A percentile compares a stretch with the other conserved stretches of the same genome.
Evolutionary conservation across 2,888 invertebrate genomes (phyloP).

Genomic region (Sesia apiformis): DNA sequence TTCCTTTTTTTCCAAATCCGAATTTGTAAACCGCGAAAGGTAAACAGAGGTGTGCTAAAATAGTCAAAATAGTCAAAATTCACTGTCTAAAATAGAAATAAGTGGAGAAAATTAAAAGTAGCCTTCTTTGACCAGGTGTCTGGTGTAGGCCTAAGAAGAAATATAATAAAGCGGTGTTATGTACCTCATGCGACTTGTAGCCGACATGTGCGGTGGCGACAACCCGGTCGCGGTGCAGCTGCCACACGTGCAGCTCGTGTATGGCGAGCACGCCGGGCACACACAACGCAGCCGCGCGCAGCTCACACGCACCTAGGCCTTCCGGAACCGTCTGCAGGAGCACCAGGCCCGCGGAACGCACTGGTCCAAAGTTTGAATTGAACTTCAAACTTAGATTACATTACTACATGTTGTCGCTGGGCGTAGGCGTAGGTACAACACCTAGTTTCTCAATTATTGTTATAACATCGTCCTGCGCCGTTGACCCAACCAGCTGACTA

Average conservation of each 20-base stretch:
- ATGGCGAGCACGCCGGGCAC: constrained; percentile 73
- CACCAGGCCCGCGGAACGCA: constrained; percentile 91
- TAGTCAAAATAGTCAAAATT: too few relatives aligned
- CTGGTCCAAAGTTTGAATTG: constrained; percentile 49
- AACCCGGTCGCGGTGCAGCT: constrained; percentile 83
- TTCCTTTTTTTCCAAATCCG: too few relatives aligned
- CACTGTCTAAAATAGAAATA: too few relatives aligned
- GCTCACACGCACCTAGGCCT: constrained; percentile 81
- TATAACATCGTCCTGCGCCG: too few relatives aligned
- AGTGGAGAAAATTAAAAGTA: background rate
- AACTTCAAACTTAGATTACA: accelerated
- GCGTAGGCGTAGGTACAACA: too few relatives aligned
- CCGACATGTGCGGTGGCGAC: constrained; percentile 89
- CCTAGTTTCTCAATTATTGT: too few relatives aligned
- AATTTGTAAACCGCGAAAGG: too few relatives aligned
- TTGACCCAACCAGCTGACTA: too few relatives aligned
- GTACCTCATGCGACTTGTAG: constrained; percentile 52
- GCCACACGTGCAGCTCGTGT: constrained; percentile 94
- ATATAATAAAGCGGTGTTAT: background rate
- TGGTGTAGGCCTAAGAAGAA: background rate
- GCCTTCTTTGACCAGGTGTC: background rate
- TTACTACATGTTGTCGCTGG: too few relatives aligned
- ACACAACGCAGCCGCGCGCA: constrained; percentile 52
- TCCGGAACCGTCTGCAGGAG: constrained; percentile 94
- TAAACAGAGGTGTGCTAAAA: too few relatives aligned